phyloP scores from a whole-genome alignment of 2,888 invertebrate genomes.

The Stenodema calcarata region DNA sequence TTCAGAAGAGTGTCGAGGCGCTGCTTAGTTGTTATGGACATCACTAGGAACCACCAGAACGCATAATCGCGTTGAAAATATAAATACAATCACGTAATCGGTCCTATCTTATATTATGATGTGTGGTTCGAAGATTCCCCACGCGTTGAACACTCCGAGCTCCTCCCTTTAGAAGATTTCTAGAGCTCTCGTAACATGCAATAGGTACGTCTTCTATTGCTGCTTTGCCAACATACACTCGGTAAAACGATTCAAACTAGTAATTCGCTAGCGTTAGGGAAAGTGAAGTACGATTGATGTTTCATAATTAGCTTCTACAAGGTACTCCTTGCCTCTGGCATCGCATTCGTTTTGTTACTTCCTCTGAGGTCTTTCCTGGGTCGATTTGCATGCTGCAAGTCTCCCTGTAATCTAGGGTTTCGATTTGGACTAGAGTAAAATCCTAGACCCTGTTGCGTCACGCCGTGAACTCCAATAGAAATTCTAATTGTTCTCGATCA shows the following conservation, averaged over 20 bases:
- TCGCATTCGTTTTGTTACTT: background rate
- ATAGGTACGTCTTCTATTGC: background rate
- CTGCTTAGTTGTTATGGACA: too few relatives aligned
- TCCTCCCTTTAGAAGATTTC: background rate
- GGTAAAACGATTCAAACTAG: background rate
- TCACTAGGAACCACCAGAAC: too few relatives aligned
- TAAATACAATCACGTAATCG: too few relatives aligned
- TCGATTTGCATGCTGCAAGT: background rate
- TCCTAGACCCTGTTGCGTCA: background rate
- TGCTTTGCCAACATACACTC: background rate
- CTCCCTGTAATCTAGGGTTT: background rate
- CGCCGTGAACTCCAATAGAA: background rate
- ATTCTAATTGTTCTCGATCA: background rate
- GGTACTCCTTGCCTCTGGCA: background rate
- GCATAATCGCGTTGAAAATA: too few relatives aligned
- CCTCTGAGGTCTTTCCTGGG: background rate
- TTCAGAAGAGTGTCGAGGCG: too few relatives aligned
- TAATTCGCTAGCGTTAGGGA: background rate
- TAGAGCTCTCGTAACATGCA: background rate
- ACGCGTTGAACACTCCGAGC: background rate
- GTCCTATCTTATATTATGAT: too few relatives aligned
- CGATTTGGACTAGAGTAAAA: background rate
- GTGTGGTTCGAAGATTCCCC: too few relatives aligned
- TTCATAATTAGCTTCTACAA: background rate
- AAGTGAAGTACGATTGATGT: background rate